phyloP scores from a whole-genome alignment of 2,113 vertebrate species.

The Phyllostomus discolor region DNA sequence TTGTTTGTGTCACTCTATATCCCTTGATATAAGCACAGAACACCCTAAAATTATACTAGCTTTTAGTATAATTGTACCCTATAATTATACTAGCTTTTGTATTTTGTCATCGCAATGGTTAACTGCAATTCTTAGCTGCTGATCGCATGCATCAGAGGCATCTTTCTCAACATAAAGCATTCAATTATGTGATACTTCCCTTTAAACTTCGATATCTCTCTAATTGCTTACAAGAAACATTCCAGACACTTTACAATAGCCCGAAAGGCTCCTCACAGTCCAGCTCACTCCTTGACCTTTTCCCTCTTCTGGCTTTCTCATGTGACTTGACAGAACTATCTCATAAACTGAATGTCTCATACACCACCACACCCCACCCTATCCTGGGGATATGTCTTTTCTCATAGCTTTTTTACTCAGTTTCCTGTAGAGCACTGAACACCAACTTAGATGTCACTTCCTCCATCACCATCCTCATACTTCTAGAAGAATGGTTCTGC shows the following conservation, averaged over 20 bases:
- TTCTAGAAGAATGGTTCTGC: background rate
- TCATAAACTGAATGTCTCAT: background rate
- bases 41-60: background rate
- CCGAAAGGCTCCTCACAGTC: background rate
- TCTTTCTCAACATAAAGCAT: slow-evolving; percentile 1
- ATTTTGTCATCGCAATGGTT: background rate
- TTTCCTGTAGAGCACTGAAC: background rate
- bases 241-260: slow-evolving; percentile 22
- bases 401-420: background rate
- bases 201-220: slow-evolving; percentile 9
- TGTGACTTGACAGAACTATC: background rate
- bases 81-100: background rate
- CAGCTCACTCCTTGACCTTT: background rate
- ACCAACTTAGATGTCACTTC: background rate
- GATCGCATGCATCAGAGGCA: background rate
- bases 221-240: slow-evolving; percentile 55
- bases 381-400: background rate
- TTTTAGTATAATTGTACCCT: background rate
- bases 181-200: slow-evolving; percentile 35
- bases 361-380: accelerated
- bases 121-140: background rate
- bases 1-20: background rate
- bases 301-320: background rate
- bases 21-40: background rate
- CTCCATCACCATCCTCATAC: background rate